Base-by-base conservation (phyloP, 2,888 invertebrate species). In the Mimas tiliae region DNA sequence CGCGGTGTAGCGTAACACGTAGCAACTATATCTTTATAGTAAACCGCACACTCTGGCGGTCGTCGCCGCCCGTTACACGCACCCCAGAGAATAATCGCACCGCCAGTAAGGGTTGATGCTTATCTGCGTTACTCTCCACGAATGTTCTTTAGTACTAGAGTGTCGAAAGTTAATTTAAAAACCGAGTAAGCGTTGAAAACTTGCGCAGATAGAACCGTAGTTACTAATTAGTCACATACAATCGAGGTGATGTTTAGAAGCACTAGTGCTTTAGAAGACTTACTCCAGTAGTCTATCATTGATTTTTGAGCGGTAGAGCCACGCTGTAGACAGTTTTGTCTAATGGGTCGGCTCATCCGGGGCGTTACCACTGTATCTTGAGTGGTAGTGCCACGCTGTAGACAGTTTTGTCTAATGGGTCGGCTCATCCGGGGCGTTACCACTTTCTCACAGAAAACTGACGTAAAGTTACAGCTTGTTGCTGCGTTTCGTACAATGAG, bases 61-160 rank as follows among this genome's bases (percentile, higher is more conserved):
- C 55, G 48, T 55, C 48, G 19, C 34, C 63, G 65, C 66, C 66
- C 62, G 64, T 47, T 47, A 67, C 64, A 67, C 68, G 68, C 70
- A 69, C 69, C 66, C 67, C 64, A 45, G 65, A 68, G 65, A 72
- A 69, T 75, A 69, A 74, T 74, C 70, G 72, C 65, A 63, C 66
- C 70, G 70, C 69, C 72, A 70, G 69, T 67, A 66, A 52, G 70
- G 58, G 58, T 42, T 42, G 58, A 63, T 58, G 19, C 42, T 68
- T 70, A 69, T 69, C 67, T 65, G 62, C 55, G 42, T 50, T 21
- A 21, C 53, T n/a, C 65, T 50, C 34, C 55, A 38, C 58, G 19
- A 58, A 19, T 52, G 52, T 42, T 42, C 58, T 38, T 2, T 38
- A 38, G 19, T 58, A 14, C 38, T 58, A 9, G n/a, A 19, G 11